Conservation (phyloP, 2,797 vertebrate species). For the Mergus octosetaceus region DNA sequence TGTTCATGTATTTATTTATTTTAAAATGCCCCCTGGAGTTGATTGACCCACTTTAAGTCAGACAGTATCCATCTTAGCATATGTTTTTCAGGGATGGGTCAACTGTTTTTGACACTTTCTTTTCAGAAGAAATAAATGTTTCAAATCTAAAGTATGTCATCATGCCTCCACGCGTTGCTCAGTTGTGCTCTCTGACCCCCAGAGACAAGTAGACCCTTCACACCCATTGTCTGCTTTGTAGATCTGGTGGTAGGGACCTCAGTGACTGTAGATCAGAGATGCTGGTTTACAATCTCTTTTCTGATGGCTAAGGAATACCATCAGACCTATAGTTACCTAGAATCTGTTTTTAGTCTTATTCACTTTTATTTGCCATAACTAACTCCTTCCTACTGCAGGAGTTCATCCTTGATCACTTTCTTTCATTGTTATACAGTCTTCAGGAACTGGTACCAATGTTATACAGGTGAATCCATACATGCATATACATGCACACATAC, state of each 20-base stretch:
- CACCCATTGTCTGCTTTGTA: not conserved
- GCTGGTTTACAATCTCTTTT: not conserved
- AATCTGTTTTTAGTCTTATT: not conserved
- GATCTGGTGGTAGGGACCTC: not conserved
- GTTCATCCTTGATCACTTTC: not conserved
- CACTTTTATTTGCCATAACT: not conserved
- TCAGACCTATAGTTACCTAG: not conserved
- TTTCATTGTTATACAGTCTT: not conserved
- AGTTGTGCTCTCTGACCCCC: not conserved
- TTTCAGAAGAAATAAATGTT: not conserved
- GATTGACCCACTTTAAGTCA: not conserved
- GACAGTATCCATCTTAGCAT: not conserved
- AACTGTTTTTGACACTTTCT: not conserved
- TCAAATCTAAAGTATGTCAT: not conserved
- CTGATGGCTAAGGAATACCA: not conserved
- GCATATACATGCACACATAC: rapidly evolving
- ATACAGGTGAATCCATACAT: not conserved
- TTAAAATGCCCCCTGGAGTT: not conserved
- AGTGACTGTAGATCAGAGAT: not conserved
- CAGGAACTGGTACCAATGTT: not conserved
- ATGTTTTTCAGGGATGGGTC: not conserved
- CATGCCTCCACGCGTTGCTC: rapidly evolving
- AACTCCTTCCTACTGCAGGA: not conserved
- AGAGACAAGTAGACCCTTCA: not conserved
- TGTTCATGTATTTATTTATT: not conserved